A percentile compares a stretch with the other conserved stretches of the same genome.
phyloP scores from a whole-genome alignment of 2,797 vertebrate species.

The Phalanger gymnotis region DNA sequence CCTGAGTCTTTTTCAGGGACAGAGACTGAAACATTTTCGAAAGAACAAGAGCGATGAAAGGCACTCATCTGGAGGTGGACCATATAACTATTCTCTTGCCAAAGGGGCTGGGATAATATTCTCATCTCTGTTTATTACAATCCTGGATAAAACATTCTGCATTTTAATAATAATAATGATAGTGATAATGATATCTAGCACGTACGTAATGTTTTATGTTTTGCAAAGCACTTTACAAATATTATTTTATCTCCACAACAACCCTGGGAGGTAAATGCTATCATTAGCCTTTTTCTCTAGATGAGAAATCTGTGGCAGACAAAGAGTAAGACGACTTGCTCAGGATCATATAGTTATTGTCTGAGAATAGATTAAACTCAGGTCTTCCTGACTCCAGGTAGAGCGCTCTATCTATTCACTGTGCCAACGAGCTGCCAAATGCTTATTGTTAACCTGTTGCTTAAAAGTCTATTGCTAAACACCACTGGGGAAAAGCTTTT shows the following conservation, averaged over 20 bases:
- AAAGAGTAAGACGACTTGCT: background rate
- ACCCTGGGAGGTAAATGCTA: background rate
- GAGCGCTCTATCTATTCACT: background rate
- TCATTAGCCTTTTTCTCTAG: background rate
- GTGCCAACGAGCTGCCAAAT: background rate
- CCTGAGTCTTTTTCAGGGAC: background rate
- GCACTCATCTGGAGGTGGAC: background rate
- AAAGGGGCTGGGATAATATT: background rate
- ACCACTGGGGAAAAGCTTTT: background rate
- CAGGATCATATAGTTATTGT: background rate
- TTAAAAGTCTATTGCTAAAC: background rate
- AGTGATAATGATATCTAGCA: background rate
- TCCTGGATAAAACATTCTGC: background rate
- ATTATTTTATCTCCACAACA: background rate
- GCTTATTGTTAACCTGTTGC: background rate
- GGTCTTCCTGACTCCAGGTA: background rate
- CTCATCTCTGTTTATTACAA: background rate
- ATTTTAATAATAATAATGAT: background rate
- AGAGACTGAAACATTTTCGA: background rate
- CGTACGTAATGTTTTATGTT: background rate
- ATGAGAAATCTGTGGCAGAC: background rate
- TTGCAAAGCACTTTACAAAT: background rate
- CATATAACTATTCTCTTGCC: background rate
- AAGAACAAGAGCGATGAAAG: background rate
- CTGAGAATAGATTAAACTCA: background rate